phyloP scores from a whole-genome alignment of 1,140 invertebrate species.

The Agrypnia vestita region DNA sequence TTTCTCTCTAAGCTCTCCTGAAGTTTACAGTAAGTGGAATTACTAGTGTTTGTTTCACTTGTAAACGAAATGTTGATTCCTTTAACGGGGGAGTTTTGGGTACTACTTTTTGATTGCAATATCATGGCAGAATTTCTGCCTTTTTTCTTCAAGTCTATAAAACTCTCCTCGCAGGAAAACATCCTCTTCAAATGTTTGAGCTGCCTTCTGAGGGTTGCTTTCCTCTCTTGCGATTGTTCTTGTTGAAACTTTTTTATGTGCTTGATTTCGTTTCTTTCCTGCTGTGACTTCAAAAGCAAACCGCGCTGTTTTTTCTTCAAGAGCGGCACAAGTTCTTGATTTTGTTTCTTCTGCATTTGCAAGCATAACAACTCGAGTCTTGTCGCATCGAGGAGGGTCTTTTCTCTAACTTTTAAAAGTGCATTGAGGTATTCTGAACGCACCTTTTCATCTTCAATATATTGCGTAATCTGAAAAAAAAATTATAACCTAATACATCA shows the following conservation, averaged over 20 bases:
- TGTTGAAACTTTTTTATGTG: slow-evolving; percentile 58
- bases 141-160: slow-evolving; percentile 38
- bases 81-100: slow-evolving; percentile 51
- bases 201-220: slow-evolving; percentile 45
- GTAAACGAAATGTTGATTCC: slow-evolving; percentile 44
- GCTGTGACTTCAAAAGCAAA: slow-evolving; percentile 54
- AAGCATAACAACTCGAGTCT: slow-evolving; percentile 51
- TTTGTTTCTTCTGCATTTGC: slow-evolving; percentile 52
- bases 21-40: slow-evolving; percentile 24
- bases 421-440: slow-evolving; percentile 51
- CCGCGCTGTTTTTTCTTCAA: slow-evolving; percentile 56
- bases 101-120: slow-evolving; percentile 20
- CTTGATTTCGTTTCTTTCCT: slow-evolving; percentile 58
- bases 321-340: slow-evolving; percentile 46
- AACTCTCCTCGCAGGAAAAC: slow-evolving; percentile 21
- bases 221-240: slow-evolving; percentile 52
- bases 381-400: slow-evolving; percentile 49
- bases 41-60: slow-evolving; percentile 12
- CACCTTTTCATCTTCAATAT: slow-evolving; percentile 56
- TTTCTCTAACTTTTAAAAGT: slow-evolving; percentile 52
- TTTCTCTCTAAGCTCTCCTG: slow-evolving; percentile 33
- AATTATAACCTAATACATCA: background rate
- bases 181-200: slow-evolving; percentile 56
- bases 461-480: slow-evolving; percentile 55
- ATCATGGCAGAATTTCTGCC: slow-evolving; percentile 36